Percentiles rank a stretch among this genome's conserved stretches.
Evolutionary conservation across 1,140 invertebrate genomes (phyloP).

Genomic region (Drosophila nikananu): DNA sequence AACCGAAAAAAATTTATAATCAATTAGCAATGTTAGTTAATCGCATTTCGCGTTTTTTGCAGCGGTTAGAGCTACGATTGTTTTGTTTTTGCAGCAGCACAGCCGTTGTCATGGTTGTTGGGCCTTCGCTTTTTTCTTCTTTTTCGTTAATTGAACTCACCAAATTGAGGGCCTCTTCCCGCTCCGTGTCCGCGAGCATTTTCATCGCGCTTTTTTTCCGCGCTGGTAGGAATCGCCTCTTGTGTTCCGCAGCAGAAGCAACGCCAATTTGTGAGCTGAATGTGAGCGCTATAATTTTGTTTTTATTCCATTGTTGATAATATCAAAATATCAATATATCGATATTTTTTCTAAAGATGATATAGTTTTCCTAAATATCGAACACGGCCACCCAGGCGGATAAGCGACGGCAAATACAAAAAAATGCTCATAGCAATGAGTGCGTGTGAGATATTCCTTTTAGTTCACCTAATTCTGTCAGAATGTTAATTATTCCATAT

Average conservation of each 20-base stretch:
- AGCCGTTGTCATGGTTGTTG: slow-evolving; percentile 44
- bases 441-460: too few species aligned
- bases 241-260: slow-evolving; percentile 52
- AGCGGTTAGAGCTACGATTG: slow-evolving; percentile 1
- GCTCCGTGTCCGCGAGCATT: slow-evolving; percentile 92
- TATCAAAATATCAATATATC: too few species aligned
- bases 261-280: slow-evolving; percentile 64
- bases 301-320: slow-evolving; percentile 48
- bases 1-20: slow-evolving; percentile 64
- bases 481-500: too few species aligned
- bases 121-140: slow-evolving; percentile 8
- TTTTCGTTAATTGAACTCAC: slow-evolving; percentile 86
- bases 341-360: too few species aligned
- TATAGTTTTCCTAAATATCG: too few species aligned
- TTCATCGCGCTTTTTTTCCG: slow-evolving; percentile 79
- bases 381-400: too few species aligned
- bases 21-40: slow-evolving; percentile 45
- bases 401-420: too few species aligned
- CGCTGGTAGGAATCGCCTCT: slow-evolving; percentile 74
- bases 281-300: slow-evolving; percentile 72
- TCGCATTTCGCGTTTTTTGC: slow-evolving; percentile 30
- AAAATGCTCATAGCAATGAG: too few species aligned
- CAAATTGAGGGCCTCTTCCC: slow-evolving; percentile 93
- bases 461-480: too few species aligned
- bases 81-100: slow-evolving; percentile 17